Percentiles rank a stretch among this genome's conserved stretches.
phyloP scores from a whole-genome alignment of 64 coral and sea anemone genomes.

The Orbicella faveolata region DNA sequence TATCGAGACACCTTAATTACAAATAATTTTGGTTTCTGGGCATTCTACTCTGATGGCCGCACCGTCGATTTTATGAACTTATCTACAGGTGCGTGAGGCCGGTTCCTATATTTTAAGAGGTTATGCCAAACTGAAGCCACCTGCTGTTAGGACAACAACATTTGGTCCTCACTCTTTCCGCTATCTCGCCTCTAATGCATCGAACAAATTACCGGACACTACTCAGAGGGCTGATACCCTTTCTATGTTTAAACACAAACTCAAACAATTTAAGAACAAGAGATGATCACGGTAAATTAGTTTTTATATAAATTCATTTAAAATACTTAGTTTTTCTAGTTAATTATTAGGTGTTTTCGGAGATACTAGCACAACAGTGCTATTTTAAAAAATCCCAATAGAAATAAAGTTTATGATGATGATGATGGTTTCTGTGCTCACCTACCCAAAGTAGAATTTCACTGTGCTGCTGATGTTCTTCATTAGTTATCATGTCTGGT shows the following conservation, averaged over 20 bases:
- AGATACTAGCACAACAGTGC: slow-evolving; percentile 19
- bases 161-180: neutral
- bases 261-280: neutral
- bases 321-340: neutral
- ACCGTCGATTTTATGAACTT: neutral
- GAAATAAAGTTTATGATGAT: neutral
- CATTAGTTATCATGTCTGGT: too few species aligned
- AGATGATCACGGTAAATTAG: neutral
- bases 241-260: neutral
- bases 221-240: too few species aligned
- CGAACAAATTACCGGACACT: neutral
- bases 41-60: neutral
- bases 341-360: neutral
- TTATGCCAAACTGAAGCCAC: slow-evolving; percentile 3
- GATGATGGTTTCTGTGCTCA: too few species aligned
- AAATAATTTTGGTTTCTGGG: too few species aligned
- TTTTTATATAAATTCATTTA: neutral
- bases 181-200: neutral
- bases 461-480: too few species aligned
- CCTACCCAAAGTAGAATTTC: too few species aligned
- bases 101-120: neutral
- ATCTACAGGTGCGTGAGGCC: slow-evolving; percentile 1
- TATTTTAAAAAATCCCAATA: too few species aligned
- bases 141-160: slow-evolving; percentile 1
- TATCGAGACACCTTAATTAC: too few species aligned